phyloP scores from a whole-genome alignment of 2,888 invertebrate genomes.

The Chironomus tentans region DNA sequence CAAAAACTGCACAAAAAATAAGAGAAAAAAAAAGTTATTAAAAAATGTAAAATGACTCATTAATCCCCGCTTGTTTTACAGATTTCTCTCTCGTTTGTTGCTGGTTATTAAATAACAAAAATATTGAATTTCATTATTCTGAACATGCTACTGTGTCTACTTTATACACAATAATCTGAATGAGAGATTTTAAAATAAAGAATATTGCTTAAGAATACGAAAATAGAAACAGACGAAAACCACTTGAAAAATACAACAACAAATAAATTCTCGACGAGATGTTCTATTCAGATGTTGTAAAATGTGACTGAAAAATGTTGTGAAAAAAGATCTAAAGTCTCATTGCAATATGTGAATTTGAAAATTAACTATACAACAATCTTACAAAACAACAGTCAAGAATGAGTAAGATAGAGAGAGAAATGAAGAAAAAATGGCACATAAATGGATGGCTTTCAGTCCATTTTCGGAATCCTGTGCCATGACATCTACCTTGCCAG shows the following conservation, averaged over 20 bases:
- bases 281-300: neutral
- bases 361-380: too few relatives aligned
- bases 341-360: neutral
- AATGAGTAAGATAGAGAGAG: neutral
- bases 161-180: neutral
- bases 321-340: neutral
- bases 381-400: neutral
- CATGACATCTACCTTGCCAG: neutral
- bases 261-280: neutral
- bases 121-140: neutral
- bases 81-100: neutral
- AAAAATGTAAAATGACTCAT: neutral
- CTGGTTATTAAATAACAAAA: neutral
- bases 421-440: neutral
- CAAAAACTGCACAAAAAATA: neutral
- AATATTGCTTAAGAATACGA: neutral
- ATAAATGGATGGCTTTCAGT: neutral
- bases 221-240: neutral
- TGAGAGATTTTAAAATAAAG: neutral
- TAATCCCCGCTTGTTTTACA: neutral
- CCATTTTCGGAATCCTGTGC: neutral
- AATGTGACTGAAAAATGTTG: neutral
- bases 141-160: neutral
- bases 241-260: neutral
- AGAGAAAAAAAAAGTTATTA: too few relatives aligned